Percentiles rank a stretch among this genome's conserved stretches.
Conservation (phyloP, 2,888 invertebrate species). For the Melieria omissa region DNA sequence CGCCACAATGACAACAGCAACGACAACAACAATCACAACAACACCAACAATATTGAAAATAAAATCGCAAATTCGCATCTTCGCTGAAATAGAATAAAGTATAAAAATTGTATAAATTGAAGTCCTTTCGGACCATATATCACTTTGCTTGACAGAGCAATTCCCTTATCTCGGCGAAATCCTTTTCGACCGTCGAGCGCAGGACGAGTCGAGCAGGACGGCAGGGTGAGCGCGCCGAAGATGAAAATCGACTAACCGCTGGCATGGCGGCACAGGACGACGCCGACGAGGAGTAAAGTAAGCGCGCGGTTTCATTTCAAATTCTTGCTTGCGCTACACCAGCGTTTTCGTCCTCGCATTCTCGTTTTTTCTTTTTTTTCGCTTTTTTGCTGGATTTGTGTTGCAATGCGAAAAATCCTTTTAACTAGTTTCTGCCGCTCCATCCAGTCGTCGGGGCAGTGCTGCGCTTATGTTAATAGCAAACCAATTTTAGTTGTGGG, state of each 20-base stretch:
- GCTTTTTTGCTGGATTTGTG: background rate
- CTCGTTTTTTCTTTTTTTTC: background rate
- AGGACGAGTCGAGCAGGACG: slow-evolving; percentile 31
- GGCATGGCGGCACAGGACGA: slow-evolving; percentile 14
- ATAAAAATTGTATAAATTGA: slow-evolving; percentile 67
- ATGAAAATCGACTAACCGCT: slow-evolving; percentile 41
- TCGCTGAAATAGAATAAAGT: slow-evolving; percentile 51
- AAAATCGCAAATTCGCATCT: slow-evolving; percentile 63
- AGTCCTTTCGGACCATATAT: slow-evolving; percentile 75
- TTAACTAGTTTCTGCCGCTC: background rate
- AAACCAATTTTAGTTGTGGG: slow-evolving; percentile 35
- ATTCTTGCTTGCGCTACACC: slow-evolving; percentile 42
- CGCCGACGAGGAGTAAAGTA: slow-evolving; percentile 14
- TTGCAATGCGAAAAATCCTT: background rate
- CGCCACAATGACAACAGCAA: slow-evolving; percentile 1
- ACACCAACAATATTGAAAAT: slow-evolving; percentile 56
- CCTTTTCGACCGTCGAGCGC: slow-evolving; percentile 62
- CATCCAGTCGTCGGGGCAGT: background rate
- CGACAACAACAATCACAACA: slow-evolving; percentile 28
- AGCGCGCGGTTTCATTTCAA: slow-evolving; percentile 59
- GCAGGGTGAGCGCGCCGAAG: slow-evolving; percentile 33
- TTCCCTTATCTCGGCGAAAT: slow-evolving; percentile 71
- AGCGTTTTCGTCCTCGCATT: slow-evolving; percentile 12
- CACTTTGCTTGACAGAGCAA: slow-evolving; percentile 76
- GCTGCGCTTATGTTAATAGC: slow-evolving; percentile 33